phyloP scores from a whole-genome alignment of 53 echinoderm and acorn worm species.

The Henricia sp. region DNA sequence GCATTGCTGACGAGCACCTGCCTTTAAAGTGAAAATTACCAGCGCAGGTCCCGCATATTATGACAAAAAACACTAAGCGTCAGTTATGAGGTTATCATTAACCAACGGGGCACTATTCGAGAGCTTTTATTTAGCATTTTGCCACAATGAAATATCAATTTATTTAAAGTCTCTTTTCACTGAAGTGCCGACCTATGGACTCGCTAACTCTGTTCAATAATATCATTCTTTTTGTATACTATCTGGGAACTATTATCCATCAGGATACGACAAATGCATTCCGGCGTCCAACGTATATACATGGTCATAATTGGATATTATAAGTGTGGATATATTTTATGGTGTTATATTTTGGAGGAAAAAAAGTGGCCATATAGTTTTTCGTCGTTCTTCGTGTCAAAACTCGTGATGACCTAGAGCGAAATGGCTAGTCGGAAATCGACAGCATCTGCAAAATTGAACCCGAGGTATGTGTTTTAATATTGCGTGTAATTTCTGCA shows the following conservation, averaged over 20 bases:
- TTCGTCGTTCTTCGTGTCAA: too few relatives aligned
- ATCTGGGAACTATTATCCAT: constrained; percentile 9
- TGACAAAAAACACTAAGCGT: not conserved
- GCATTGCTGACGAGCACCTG: too few relatives aligned
- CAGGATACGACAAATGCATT: not conserved
- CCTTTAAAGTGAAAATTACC: too few relatives aligned
- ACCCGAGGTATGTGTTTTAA: constrained; percentile 11
- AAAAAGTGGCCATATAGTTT: too few relatives aligned
- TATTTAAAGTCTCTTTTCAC: not conserved
- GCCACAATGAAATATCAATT: constrained; percentile 35
- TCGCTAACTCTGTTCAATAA: not conserved
- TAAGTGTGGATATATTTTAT: too few relatives aligned
- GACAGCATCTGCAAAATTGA: constrained; percentile 1
- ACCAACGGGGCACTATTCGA: constrained; percentile 12
- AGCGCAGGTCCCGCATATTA: too few relatives aligned
- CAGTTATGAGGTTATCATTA: constrained; percentile 1
- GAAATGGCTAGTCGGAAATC: constrained; percentile 6
- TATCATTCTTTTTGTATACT: not conserved
- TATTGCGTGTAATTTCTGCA: not conserved
- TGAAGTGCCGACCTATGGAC: not conserved
- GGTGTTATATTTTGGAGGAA: too few relatives aligned
- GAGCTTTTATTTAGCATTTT: constrained; percentile 14
- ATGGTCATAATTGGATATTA: too few relatives aligned
- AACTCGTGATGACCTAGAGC: too few relatives aligned
- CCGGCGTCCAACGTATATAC: not conserved